Evolutionary conservation across 2,888 invertebrate genomes (phyloP), one percentile per base, ranked within the genome.

Genomic region (Thymelicus lineola): DNA sequence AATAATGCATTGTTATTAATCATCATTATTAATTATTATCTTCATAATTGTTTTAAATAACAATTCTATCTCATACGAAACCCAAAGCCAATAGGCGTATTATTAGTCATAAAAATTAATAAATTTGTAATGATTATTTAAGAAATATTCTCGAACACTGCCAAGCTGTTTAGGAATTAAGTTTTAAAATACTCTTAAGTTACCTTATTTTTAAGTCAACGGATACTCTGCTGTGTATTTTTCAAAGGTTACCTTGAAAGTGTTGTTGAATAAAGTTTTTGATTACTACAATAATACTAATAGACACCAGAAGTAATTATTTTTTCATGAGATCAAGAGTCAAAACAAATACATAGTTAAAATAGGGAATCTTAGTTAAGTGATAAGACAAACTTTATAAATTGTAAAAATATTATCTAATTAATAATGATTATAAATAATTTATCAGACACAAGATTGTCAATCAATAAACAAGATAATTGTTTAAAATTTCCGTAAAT

Each of bases 181-280:
- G 48, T 46, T 61, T 67, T 20, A 46, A 58, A 69, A 63, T 65
- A 70, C 81, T 84, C 79, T 28, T 84, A 78, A 86, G 89, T 90
- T 89, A 89, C 88, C 87, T 75, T 78, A 74, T 76, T 72, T 76
- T 53, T 74, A 79, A 76, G 77, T 75, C 63, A 71, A 71, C 73
- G 77, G 28, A 63, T 59, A 35, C 38, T 45, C 15, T 71, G 69
- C 77, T 74, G 74, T 68, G 69, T 72, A 79, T 82, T 84, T 86
- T 85, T 84, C 83, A 86, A 86, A 84, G 85, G 86, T 87, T 87
- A 84, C 85, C 80, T 73, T 70, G 15, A 1, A n/a, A 71, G 71
- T 69, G 69, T 67, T 75, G 73, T 75, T 70, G 73, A 58, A 67
- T 72, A 71, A 75, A 77, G 75, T 78, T 70, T 70, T 68, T 68